phyloP scores from a whole-genome alignment of 2,113 vertebrate species.

The Rostratula benghalensis region DNA sequence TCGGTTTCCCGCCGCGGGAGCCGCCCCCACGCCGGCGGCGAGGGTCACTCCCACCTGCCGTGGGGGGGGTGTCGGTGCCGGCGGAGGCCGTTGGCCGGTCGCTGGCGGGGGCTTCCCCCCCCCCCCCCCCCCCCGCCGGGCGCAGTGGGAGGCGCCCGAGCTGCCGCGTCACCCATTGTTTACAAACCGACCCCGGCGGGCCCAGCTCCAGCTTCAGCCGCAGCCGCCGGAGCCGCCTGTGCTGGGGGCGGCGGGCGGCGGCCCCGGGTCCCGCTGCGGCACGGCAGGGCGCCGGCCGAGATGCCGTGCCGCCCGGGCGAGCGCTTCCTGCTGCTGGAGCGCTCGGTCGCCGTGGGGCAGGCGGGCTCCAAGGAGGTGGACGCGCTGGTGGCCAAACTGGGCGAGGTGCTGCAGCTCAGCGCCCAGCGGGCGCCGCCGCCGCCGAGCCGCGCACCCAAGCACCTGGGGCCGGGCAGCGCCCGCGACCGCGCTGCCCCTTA shows the following conservation, averaged over 20 bases:
- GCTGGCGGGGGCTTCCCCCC: not conserved
- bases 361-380: slow-evolving; percentile 83
- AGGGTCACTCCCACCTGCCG: not conserved
- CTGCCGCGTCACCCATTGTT: slow-evolving; percentile 31
- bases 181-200: slow-evolving; percentile 34
- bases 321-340: slow-evolving; percentile 85
- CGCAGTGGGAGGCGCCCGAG: slow-evolving; percentile 2
- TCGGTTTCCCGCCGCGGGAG: not conserved
- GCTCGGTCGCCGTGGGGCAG: slow-evolving; percentile 79
- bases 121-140: not conserved
- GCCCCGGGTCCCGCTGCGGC: not conserved
- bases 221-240: not conserved
- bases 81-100: not conserved
- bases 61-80: too few species aligned
- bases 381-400: slow-evolving; percentile 85
- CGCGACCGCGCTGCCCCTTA: slow-evolving; percentile 54
- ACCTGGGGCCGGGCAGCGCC: slow-evolving; percentile 18
- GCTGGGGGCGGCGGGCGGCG: slow-evolving; percentile 52
- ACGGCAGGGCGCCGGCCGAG: not conserved
- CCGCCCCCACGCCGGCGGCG: not conserved
- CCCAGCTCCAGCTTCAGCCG: not conserved
- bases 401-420: slow-evolving; percentile 86
- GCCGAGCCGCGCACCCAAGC: not conserved
- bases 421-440: slow-evolving; percentile 45
- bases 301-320: slow-evolving; percentile 85